phyloP scores from a whole-genome alignment of 2,888 invertebrate genomes.

The Drosophila affinis region DNA sequence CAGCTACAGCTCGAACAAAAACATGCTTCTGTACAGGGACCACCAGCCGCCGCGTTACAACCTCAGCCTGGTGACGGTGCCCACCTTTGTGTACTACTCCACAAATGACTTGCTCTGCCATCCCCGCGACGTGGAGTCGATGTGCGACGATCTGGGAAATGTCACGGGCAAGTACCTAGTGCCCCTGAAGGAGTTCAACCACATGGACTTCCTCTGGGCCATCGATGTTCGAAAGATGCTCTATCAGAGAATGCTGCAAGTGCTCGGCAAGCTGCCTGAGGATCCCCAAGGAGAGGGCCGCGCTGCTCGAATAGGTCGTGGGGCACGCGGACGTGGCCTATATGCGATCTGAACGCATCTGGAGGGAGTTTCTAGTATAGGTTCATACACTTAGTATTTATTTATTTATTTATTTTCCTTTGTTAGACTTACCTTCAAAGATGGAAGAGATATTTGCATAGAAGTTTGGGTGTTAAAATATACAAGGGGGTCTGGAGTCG shows the following conservation, averaged over 20 bases:
- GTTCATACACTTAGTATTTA: conserved; percentile 21
- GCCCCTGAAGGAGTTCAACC: conserved; percentile 85
- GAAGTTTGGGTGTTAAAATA: conserved; percentile 53
- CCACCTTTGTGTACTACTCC: conserved; percentile 85
- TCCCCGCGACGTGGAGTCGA: conserved; percentile 80
- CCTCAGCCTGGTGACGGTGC: conserved; percentile 84
- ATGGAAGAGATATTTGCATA: conserved; percentile 63
- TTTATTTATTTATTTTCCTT: conserved; percentile 65
- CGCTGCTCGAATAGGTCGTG: conserved; percentile 3
- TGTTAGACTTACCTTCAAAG: conserved; percentile 55
- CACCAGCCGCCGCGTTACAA: conserved; percentile 85
- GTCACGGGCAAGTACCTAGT: conserved; percentile 84
- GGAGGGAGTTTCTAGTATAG: not conserved
- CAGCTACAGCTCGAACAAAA: conserved; percentile 85
- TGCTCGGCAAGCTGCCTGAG: conserved; percentile 63
- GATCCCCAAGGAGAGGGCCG: conserved; percentile 27
- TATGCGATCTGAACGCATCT: conserved; percentile 6
- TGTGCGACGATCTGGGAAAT: conserved; percentile 78
- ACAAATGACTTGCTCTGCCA: conserved; percentile 86
- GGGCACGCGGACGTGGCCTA: conserved; percentile 26
- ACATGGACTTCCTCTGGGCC: conserved; percentile 88
- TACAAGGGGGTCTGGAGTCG: conserved; percentile 33
- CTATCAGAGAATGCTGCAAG: conserved; percentile 84
- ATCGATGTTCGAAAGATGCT: conserved; percentile 85
- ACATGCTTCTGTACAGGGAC: conserved; percentile 85